phyloP scores from a whole-genome alignment of 2,797 vertebrate genomes.

The Pantherophis alleghaniensis region DNA sequence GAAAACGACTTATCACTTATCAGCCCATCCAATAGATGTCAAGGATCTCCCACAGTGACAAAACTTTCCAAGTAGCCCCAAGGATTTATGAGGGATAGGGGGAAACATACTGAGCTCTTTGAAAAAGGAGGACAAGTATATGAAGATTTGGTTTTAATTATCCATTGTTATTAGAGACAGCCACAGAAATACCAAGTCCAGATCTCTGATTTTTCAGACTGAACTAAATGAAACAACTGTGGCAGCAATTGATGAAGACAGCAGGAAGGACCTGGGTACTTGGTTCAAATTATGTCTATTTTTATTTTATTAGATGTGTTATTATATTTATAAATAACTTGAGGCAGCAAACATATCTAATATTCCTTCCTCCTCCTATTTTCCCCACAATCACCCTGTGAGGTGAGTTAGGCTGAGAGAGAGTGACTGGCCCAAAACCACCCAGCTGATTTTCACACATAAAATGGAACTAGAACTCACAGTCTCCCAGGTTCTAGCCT shows the following conservation, averaged over 20 bases:
- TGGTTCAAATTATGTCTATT: background rate
- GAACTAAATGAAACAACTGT: background rate
- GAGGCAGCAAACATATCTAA: background rate
- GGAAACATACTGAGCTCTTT: background rate
- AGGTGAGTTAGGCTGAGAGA: background rate
- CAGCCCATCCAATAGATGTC: background rate
- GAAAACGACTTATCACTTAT: conserved; percentile 3
- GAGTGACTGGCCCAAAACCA: background rate
- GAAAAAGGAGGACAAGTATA: background rate
- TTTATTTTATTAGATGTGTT: background rate
- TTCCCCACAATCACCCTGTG: background rate
- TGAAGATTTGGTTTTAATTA: background rate
- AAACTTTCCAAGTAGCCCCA: background rate
- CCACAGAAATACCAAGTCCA: background rate
- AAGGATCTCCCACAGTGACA: conserved; percentile 45
- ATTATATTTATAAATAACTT: background rate
- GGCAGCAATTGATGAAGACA: background rate
- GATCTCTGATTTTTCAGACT: background rate
- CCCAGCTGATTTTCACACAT: background rate
- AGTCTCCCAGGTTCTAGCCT: background rate
- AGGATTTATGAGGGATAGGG: background rate
- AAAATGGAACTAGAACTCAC: background rate
- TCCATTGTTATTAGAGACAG: background rate
- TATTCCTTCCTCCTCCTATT: background rate
- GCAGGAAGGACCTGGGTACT: background rate